These are phyloP conservation scores for Gryllus bimaculatus DNA, from an alignment of 1,140 invertebrate genomes.

Conservation along the genomic window DNA sequence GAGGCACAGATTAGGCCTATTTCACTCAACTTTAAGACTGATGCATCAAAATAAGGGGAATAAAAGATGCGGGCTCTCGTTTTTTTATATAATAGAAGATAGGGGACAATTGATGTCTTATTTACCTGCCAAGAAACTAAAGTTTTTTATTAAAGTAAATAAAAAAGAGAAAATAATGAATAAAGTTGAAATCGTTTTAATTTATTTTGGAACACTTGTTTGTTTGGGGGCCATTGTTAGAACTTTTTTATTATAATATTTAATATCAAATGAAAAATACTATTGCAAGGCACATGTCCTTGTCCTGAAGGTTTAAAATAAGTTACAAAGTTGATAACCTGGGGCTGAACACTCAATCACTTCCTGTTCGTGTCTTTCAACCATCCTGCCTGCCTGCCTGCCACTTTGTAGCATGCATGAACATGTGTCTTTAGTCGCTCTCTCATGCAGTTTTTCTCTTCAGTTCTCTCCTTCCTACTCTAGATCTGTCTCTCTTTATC, in stretches of 20 bases:
- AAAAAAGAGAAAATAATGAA: constrained; percentile 7
- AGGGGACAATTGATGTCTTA: constrained; percentile 13
- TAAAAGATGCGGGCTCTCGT: constrained; percentile 16
- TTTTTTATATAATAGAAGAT: constrained; percentile 15
- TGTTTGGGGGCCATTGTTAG: constrained; percentile 6
- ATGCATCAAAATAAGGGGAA: constrained; percentile 21
- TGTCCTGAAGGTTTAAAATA: not conserved
- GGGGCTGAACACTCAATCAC: not conserved
- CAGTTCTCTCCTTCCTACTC: not conserved
- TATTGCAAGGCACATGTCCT: constrained; percentile 3
- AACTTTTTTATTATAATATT: constrained; percentile 6
- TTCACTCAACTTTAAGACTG: constrained; percentile 23
- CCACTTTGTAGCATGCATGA: not conserved
- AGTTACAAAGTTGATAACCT: constrained; percentile 5
- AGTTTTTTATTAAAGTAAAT: constrained; percentile 1
- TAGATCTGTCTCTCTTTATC: constrained; percentile 9
- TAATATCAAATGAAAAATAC: not conserved
- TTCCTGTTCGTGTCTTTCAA: constrained; percentile 1
- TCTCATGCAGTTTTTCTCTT: not conserved
- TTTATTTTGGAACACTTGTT: constrained; percentile 2
- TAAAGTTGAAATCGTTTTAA: constrained; percentile 3
- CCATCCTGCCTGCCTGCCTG: constrained; percentile 1
- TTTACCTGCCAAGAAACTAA: constrained; percentile 20
- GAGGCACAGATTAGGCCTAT: constrained; percentile 22
- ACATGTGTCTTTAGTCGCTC: not conserved